These are phyloP conservation scores for Drosophila anceps DNA, from an alignment of 2,888 invertebrate species.

Conservation along the genomic window DNA sequence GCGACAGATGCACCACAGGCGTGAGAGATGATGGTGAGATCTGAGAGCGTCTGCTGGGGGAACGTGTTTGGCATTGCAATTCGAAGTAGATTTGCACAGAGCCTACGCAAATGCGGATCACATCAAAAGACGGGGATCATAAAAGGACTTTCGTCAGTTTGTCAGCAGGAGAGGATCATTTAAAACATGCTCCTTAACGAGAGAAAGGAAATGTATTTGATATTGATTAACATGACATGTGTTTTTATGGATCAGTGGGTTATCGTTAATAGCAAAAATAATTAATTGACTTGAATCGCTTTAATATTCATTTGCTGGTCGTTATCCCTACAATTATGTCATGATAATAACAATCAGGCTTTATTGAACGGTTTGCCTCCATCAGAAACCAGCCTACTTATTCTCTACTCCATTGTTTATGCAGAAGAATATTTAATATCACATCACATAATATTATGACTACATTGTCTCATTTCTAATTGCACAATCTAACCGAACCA, in stretches of 20 bases:
- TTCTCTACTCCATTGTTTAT: background rate
- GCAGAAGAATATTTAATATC: conserved; percentile 10
- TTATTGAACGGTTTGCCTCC: conserved; percentile 1
- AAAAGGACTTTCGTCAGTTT: conserved; percentile 51
- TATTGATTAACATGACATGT: conserved; percentile 9
- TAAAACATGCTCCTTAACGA: conserved; percentile 22
- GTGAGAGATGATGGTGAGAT: conserved; percentile 49
- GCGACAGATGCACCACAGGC: conserved; percentile 65
- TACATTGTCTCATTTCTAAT: conserved; percentile 27
- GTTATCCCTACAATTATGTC: conserved; percentile 23
- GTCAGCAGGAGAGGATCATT: conserved; percentile 8
- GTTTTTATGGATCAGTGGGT: conserved; percentile 53
- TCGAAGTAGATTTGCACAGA: conserved; percentile 18
- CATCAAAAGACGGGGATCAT: conserved; percentile 52
- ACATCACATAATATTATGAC: conserved; percentile 20
- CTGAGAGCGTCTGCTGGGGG: conserved; percentile 32
- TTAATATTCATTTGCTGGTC: conserved; percentile 10
- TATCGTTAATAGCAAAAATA: conserved; percentile 4
- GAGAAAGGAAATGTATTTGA: conserved; percentile 24
- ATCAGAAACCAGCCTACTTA: background rate
- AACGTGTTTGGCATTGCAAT: conserved; percentile 66
- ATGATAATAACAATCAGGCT: conserved; percentile 11
- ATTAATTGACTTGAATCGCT: background rate
- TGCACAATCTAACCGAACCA: conserved; percentile 24
- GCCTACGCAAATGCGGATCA: conserved; percentile 56